Evolutionary conservation across 2,888 invertebrate species (phyloP).

Genomic region (Apodemia duryi): DNA sequence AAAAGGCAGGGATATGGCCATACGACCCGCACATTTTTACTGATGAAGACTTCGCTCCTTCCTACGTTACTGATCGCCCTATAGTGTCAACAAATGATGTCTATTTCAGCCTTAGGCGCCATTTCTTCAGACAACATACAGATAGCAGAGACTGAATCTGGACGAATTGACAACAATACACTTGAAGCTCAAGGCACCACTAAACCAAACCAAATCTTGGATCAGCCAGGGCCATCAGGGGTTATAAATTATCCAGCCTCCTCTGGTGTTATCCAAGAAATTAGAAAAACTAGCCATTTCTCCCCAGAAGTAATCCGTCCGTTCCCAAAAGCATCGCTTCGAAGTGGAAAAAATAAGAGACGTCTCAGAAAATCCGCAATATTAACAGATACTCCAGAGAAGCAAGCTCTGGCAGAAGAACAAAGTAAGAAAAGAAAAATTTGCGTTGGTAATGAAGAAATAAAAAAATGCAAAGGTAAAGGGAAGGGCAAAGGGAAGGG

Average conservation of each 20-base stretch:
- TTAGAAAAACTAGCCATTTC: background rate
- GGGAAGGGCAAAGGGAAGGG: too few species aligned
- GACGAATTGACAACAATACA: background rate
- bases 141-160: background rate
- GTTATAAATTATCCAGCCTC: background rate
- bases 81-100: background rate
- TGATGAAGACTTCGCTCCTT: slow-evolving; percentile 25
- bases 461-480: too few species aligned
- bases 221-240: background rate
- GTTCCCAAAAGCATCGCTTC: background rate
- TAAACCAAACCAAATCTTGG: background rate
- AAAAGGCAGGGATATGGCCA: slow-evolving; percentile 32
- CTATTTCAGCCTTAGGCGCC: background rate
- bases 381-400: too few species aligned
- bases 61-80: slow-evolving; percentile 28
- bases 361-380: too few species aligned
- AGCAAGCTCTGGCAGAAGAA: too few species aligned
- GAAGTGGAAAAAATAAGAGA: too few species aligned
- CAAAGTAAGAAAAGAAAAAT: too few species aligned
- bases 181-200: background rate
- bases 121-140: background rate
- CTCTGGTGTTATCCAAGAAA: background rate
- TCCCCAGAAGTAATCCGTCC: background rate
- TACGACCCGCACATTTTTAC: slow-evolving; percentile 26
- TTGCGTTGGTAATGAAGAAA: too few species aligned